Base-by-base conservation (phyloP, 2,888 invertebrate genomes). In the Eupithecia inturbata region DNA sequence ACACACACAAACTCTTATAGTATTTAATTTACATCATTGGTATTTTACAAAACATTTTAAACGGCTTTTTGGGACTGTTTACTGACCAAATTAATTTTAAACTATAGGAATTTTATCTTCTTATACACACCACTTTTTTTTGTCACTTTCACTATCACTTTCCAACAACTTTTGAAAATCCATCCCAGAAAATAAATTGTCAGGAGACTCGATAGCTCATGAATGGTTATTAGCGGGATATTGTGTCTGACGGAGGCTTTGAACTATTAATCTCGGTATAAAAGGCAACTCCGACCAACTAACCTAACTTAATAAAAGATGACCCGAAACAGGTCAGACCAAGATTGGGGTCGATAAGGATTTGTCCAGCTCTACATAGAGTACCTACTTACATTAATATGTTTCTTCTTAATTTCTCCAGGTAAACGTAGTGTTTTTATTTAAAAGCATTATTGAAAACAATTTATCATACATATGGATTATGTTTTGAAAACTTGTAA, bases 231-330 rank as follows among this genome's bases (percentile, higher is more conserved):
- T 80, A 81, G 80, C 76, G 71, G 64, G 68, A 78, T 79, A 74
- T 77, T 82, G 82, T 81, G 73, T 72, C 79, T 83, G 84, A 86
- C 83, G 78, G 82, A 83, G 85, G 83, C 84, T 80, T 80, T 86
- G 84, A 85, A 83, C 87, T 86, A 89, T 89, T 89, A 88, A 89
- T 87, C 87, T 86, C 78, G 39, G 77, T 79, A 82, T 84, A 87
- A 87, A 88, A 85, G 83, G 82, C 82, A 74, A 81, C 80, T 80
- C 81, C 82, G 75, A 79, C 82, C 85, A 83, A 82, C 84, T 80
- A 78, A 82, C 81, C 84, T 80, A 78, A 82, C 81, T 85, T 87
- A 87, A 89, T 86, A 88, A 89, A 89, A 87, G 84, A 87, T 84
- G 79, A 82, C 81, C 80, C 79, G 76, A 77, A 80, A 73, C 60